Evolutionary conservation across 1,140 invertebrate genomes (phyloP).

Genomic region (Aphaenogaster ashmeadi): DNA sequence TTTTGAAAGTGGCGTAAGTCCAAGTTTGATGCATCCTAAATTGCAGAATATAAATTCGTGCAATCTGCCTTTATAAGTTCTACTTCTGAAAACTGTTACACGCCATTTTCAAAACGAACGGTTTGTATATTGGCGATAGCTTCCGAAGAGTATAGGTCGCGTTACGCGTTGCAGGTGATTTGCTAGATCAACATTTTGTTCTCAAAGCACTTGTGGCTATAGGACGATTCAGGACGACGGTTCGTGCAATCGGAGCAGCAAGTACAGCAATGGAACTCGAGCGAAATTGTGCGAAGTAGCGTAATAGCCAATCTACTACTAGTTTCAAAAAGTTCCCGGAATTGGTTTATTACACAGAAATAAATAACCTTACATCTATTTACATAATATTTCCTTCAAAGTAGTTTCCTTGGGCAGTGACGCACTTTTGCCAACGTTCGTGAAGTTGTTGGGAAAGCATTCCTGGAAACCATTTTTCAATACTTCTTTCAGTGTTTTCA

Average conservation of each 20-base stretch:
- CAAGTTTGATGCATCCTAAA: constrained; percentile 24
- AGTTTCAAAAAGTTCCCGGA: no score
- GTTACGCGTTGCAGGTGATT: constrained; percentile 34
- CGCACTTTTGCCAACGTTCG: no score
- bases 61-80: background rate
- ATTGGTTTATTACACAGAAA: no score
- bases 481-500: no score
- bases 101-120: constrained; percentile 33
- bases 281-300: constrained; percentile 9
- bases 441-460: no score
- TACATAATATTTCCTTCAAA: no score
- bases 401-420: no score
- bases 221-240: constrained; percentile 36
- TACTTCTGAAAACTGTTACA: constrained; percentile 40
- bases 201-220: constrained; percentile 32
- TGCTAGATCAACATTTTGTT: constrained; percentile 26
- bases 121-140: background rate
- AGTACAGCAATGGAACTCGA: background rate
- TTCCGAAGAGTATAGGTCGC: constrained; percentile 47
- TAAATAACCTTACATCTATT: no score
- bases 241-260: constrained; percentile 31
- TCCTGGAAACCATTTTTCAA: no score
- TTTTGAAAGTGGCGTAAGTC: constrained; percentile 40
- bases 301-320: background rate
- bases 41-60: constrained; percentile 32